Conservation (phyloP, 1,140 invertebrate genomes). For the Drosophila bocqueti region DNA sequence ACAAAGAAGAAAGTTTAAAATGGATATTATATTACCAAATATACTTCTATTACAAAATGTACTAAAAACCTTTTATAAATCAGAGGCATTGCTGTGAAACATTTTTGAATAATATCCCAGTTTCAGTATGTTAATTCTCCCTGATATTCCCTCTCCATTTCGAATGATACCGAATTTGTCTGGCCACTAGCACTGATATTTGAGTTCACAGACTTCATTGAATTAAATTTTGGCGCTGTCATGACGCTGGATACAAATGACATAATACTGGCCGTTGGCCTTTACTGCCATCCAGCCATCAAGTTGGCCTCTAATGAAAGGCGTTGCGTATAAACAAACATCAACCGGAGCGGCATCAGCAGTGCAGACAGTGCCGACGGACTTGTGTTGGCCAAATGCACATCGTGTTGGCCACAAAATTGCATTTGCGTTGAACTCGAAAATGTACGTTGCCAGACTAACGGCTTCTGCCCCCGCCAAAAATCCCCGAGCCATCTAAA, state of each 20-base stretch:
- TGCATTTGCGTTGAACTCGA: slow-evolving; percentile 52
- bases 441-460: slow-evolving; percentile 23
- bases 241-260: slow-evolving; percentile 40
- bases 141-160: not conserved
- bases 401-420: slow-evolving; percentile 52
- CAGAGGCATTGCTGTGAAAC: not conserved
- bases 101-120: not conserved
- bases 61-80: not conserved
- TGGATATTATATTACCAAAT: not conserved
- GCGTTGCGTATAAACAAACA: slow-evolving; percentile 56
- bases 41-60: not conserved
- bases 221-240: slow-evolving; percentile 47
- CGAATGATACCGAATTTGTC: not conserved
- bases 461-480: not conserved
- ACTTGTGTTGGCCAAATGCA: slow-evolving; percentile 18
- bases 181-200: not conserved
- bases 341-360: slow-evolving; percentile 21
- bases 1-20: no score
- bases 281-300: slow-evolving; percentile 38
- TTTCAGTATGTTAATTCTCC: not conserved
- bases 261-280: slow-evolving; percentile 36
- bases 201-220: slow-evolving; percentile 31
- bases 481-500: slow-evolving; percentile 19
- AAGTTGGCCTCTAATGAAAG: slow-evolving; percentile 54
- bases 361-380: slow-evolving; percentile 5